phyloP scores from a whole-genome alignment of 2,113 vertebrate genomes.

The Variabilichromis moorii region DNA sequence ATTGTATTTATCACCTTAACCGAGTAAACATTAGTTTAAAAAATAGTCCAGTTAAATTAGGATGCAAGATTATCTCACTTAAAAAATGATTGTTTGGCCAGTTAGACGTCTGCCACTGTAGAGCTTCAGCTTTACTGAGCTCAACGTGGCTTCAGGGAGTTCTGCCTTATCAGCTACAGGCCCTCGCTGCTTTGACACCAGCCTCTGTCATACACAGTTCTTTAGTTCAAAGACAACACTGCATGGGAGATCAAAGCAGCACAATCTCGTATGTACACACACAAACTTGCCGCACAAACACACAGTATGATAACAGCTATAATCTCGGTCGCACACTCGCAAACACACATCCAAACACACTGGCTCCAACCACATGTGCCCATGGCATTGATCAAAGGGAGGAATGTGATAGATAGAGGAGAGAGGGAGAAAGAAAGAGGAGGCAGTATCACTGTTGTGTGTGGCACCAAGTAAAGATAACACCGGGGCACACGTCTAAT shows the following conservation, averaged over 20 bases:
- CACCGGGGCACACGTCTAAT: not conserved
- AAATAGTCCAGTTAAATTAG: not conserved
- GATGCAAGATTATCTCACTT: not conserved
- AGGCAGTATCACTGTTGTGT: conserved; percentile 7
- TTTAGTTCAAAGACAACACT: conserved; percentile 61
- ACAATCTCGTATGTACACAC: conserved; percentile 39
- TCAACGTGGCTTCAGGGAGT: not conserved
- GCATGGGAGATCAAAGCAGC: conserved; percentile 60
- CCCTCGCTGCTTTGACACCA: conserved; percentile 41
- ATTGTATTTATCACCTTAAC: not conserved
- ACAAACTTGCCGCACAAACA: conserved; percentile 30
- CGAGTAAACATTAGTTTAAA: not conserved
- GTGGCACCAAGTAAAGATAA: not conserved
- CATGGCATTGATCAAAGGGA: conserved; percentile 65
- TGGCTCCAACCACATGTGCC: conserved; percentile 35
- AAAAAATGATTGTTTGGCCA: not conserved
- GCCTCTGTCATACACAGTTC: conserved; percentile 37
- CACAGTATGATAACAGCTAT: conserved; percentile 40
- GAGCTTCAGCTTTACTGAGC: not conserved
- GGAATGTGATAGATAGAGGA: conserved; percentile 60
- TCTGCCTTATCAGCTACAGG: conserved; percentile 46
- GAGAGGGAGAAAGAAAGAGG: conserved; percentile 10
- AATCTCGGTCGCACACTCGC: conserved; percentile 46
- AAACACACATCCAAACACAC: conserved; percentile 47
- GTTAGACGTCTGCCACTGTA: not conserved